Percentiles rank a stretch among this genome's conserved stretches.
Evolutionary conservation across 2,113 vertebrate genomes (phyloP).

Genomic region (Gadus macrocephalus): DNA sequence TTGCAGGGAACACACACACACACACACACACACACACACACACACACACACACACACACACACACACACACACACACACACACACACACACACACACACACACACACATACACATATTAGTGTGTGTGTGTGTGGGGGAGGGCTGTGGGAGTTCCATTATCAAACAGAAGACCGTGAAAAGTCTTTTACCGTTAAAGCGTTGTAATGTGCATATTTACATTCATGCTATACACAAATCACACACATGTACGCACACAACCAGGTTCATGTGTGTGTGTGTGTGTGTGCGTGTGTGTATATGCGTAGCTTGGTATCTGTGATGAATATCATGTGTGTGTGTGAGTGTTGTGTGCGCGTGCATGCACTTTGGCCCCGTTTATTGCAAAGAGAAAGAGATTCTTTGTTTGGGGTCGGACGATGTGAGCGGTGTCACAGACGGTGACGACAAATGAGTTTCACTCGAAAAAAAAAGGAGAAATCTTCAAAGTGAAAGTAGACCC

Average conservation of each 20-base stretch:
- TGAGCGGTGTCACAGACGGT: constrained; percentile 38
- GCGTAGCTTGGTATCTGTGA: constrained; percentile 43
- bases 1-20: constrained; percentile 11
- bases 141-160: too few species aligned
- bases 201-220: background rate
- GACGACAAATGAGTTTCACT: constrained; percentile 37
- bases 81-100: background rate
- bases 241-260: too few species aligned
- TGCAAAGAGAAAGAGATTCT: constrained; percentile 20
- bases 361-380: too few species aligned
- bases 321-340: constrained; percentile 41
- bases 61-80: too few species aligned
- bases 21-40: background rate
- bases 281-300: constrained; percentile 9
- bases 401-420: constrained; percentile 50
- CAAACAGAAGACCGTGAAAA: too few species aligned
- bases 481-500: constrained; percentile 17
- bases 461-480: constrained; percentile 22
- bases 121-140: constrained; percentile 14
- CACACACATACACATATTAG: constrained; percentile 21
- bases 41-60: too few species aligned
- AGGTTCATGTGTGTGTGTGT: constrained; percentile 13
- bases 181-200: too few species aligned
- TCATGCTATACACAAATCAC: background rate
- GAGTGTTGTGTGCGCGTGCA: background rate